These are phyloP conservation scores for Suillia variegata DNA, from an alignment of 2,888 invertebrate species.

Conservation along the genomic window DNA sequence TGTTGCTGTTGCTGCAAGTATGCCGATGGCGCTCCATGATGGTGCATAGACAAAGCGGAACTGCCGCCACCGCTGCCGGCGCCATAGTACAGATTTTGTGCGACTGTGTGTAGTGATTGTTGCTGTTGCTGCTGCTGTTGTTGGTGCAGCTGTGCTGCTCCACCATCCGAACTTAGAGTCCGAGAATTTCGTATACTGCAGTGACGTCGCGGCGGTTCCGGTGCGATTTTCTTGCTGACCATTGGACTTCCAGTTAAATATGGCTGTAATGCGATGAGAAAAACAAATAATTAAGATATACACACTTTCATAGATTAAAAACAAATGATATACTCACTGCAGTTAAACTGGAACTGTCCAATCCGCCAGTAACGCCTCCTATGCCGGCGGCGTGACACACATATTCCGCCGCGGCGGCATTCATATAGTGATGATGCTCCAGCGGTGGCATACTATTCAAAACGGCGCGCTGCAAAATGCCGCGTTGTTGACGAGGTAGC, in stretches of 20 bases:
- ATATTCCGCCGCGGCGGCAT: slow-evolving; percentile 58
- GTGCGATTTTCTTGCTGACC: slow-evolving; percentile 78
- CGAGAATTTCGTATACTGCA: slow-evolving; percentile 63
- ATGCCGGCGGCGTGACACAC: slow-evolving; percentile 46
- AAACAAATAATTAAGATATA: too few relatives aligned
- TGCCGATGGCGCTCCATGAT: slow-evolving; percentile 34
- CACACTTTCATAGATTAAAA: neutral
- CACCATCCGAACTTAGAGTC: slow-evolving; percentile 38
- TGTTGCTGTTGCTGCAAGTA: slow-evolving; percentile 39
- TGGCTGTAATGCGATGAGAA: too few relatives aligned
- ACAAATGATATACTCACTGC: slow-evolving; percentile 33
- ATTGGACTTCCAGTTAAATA: slow-evolving; percentile 73
- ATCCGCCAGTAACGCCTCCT: slow-evolving; percentile 19
- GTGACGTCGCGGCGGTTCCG: slow-evolving; percentile 80
- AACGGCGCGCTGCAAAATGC: slow-evolving; percentile 57
- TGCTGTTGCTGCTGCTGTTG: slow-evolving; percentile 32
- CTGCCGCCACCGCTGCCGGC: slow-evolving; percentile 7
- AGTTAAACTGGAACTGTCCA: slow-evolving; percentile 41
- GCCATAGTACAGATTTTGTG: slow-evolving; percentile 41
- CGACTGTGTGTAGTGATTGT: slow-evolving; percentile 21
- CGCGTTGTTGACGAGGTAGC: slow-evolving; percentile 77
- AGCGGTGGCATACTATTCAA: slow-evolving; percentile 57
- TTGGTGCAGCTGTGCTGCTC: slow-evolving; percentile 31
- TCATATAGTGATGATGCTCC: slow-evolving; percentile 60
- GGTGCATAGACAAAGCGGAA: slow-evolving; percentile 27